Evolutionary conservation across 2,797 vertebrate genomes (phyloP).

Genomic region (Molossus alvarezi): DNA sequence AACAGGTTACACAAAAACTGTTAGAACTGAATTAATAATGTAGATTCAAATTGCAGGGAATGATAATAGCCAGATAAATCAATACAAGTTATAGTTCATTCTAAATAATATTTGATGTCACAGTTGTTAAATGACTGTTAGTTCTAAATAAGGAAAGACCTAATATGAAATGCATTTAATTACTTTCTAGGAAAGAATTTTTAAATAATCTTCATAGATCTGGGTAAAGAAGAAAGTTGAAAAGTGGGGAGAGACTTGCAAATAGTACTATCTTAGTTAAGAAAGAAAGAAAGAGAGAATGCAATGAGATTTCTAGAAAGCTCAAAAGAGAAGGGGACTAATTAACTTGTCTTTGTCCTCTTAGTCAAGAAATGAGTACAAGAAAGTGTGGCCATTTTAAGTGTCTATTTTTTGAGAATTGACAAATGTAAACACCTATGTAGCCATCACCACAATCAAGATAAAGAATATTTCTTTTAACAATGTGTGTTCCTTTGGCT

Average conservation of each 20-base stretch:
- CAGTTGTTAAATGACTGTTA: background rate
- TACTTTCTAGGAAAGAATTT: background rate
- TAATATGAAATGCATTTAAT: background rate
- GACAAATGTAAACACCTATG: background rate
- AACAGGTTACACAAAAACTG: background rate
- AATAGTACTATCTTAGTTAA: background rate
- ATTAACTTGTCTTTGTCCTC: background rate
- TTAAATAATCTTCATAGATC: background rate
- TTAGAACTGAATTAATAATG: constrained; percentile 21
- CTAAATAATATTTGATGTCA: constrained; percentile 16
- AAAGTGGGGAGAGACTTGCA: background rate
- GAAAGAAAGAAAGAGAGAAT: background rate
- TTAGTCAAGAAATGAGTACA: background rate
- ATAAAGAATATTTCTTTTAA: background rate
- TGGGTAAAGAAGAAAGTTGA: background rate
- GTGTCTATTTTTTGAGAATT: background rate
- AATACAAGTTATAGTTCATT: constrained; percentile 5
- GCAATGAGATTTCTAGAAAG: background rate
- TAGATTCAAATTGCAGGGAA: background rate
- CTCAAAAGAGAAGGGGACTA: background rate
- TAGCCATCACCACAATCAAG: background rate
- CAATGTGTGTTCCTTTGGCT: background rate
- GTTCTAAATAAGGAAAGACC: constrained; percentile 27
- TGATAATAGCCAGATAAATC: background rate
- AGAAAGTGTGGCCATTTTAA: background rate